phyloP scores from a whole-genome alignment of 2,113 vertebrate genomes.

The Callipepla californica region DNA sequence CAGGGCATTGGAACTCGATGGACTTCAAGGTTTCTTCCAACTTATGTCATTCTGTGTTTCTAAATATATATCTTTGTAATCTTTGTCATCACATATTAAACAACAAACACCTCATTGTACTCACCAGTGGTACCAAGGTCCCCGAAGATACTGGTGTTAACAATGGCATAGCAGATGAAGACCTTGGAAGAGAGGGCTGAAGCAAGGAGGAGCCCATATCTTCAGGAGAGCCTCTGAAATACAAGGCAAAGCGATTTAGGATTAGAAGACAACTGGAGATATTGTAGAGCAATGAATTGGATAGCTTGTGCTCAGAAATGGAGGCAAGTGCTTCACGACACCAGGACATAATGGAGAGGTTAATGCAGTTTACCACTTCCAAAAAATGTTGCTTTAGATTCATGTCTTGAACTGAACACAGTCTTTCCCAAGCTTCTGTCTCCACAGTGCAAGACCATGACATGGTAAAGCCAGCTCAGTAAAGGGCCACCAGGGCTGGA shows the following conservation, averaged over 20 bases:
- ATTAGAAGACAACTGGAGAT: neutral
- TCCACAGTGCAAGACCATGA: neutral
- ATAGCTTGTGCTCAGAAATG: neutral
- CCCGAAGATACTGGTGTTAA: neutral
- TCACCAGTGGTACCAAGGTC: fast-evolving
- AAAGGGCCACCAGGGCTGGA: neutral
- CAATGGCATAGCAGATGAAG: neutral
- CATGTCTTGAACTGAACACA: neutral
- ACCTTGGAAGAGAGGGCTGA: neutral
- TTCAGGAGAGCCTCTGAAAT: constrained; percentile 17
- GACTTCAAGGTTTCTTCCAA: no score
- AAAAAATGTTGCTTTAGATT: neutral
- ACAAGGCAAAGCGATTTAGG: neutral
- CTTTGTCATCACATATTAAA: neutral
- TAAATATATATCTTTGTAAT: neutral
- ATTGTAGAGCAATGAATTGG: neutral
- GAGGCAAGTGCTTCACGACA: neutral
- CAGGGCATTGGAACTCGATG: no score
- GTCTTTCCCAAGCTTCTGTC: neutral
- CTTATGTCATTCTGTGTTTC: no score
- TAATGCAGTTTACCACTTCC: neutral
- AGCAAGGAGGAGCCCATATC: neutral
- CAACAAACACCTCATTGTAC: neutral
- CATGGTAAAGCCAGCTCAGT: neutral
- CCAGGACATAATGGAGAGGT: neutral